These are phyloP conservation scores for Cylas formicarius DNA, from an alignment of 1,140 invertebrate genomes.

Conservation along the genomic window DNA sequence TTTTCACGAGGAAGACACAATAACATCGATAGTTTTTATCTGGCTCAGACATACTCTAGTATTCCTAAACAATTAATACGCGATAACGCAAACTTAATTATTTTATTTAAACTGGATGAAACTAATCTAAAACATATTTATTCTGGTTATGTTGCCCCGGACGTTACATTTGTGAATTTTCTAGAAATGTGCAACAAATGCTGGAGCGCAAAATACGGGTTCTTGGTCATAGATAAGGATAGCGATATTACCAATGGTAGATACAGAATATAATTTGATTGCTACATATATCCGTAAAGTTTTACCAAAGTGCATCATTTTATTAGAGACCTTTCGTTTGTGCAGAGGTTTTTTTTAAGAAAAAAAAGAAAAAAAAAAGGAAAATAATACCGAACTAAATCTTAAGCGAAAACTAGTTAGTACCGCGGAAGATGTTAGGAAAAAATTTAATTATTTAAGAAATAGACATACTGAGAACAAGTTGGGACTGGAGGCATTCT, in stretches of 20 bases:
- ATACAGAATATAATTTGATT: conserved; percentile 30
- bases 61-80: conserved; percentile 40
- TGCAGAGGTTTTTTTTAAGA: too few relatives aligned
- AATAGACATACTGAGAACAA: too few relatives aligned
- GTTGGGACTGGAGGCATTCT: too few relatives aligned
- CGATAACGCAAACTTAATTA: conserved; percentile 38
- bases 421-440: too few relatives aligned
- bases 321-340: too few relatives aligned
- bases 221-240: conserved; percentile 32
- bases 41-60: conserved; percentile 36
- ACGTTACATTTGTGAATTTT: conserved; percentile 35
- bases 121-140: conserved; percentile 40
- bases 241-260: too few relatives aligned
- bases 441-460: too few relatives aligned
- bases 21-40: conserved; percentile 33
- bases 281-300: too few relatives aligned
- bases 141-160: conserved; percentile 35
- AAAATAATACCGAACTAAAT: too few relatives aligned
- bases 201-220: conserved; percentile 28
- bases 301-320: too few relatives aligned
- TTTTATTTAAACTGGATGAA: conserved; percentile 39
- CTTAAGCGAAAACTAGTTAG: too few relatives aligned
- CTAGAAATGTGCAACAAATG: conserved; percentile 29
- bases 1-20: conserved; percentile 38
- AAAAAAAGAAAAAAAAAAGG: too few relatives aligned